Evolutionary conservation across 2,888 invertebrate species (phyloP), one percentile per base, ranked within the genome.

Genomic region (Tricholauxania praeusta): DNA sequence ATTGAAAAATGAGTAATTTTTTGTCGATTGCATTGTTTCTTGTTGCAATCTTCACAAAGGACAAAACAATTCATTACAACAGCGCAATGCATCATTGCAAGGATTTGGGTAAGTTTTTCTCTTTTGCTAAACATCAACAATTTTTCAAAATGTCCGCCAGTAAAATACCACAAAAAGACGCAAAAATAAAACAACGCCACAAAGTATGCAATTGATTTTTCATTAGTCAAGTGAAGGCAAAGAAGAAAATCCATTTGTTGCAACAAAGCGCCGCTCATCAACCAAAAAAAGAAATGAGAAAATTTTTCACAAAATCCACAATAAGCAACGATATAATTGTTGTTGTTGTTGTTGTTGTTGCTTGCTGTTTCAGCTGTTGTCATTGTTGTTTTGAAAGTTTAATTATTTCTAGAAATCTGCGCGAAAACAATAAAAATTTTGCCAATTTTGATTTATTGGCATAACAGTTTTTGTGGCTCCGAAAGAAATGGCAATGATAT

Each of bases 151-250:
- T 47, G 63, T 62, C 63, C 22, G n/a, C 15, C 22, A 47, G 47
- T 15, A 22, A 47, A 22, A 7, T 14, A 7, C 22, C 10, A 10
- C 22, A 39, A n/a, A 60, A 19, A 28, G 22, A 17, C 10, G 28
- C 32, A 10, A 28, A 19, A 15, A 19, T 51, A 66, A 66, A 63
- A 53, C 59, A 12, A 51, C 60, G 70, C 72, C 72, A 74, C 75
- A 76, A 76, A 76, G 69, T 72, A 74, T 74, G 71, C 78, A 76
- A 78, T 77, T 75, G 77, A 76, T 76, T 76, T 76, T 77, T 77
- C 76, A 77, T 75, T 76, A 75, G 59, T 17, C 51, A 22, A 57
- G 52, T 59, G 68, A 60, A 39, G 22, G 39, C 39, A 65, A 15
- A 51, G 28, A 19, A 68, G 14, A 22, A 59, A 59, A 59, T 28